These are phyloP conservation scores for Onychorhynchus coronatus DNA, from an alignment of 2,113 vertebrate species.

Conservation along the genomic window DNA sequence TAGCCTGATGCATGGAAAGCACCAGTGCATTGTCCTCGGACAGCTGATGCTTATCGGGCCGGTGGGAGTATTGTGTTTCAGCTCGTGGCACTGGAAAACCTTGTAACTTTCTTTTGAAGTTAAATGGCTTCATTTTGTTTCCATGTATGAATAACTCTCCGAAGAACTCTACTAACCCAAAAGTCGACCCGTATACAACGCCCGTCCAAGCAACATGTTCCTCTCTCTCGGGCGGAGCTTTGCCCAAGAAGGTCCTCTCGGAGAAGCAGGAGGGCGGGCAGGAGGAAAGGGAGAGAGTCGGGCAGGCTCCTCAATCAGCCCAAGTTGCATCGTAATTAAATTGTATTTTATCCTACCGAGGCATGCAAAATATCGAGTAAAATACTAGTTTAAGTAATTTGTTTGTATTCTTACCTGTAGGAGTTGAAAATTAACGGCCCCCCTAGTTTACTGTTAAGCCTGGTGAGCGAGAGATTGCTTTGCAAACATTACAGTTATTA, in stretches of 20 bases:
- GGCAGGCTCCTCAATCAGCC: constrained; percentile 40
- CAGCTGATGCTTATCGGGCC: constrained; percentile 73
- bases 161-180: constrained; percentile 68
- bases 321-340: constrained; percentile 74
- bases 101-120: constrained; percentile 78
- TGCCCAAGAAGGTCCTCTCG: constrained; percentile 22
- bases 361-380: constrained; percentile 71
- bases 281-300: neutral
- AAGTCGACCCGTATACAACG: constrained; percentile 43
- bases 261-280: neutral
- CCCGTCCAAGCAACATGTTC: neutral
- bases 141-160: constrained; percentile 69
- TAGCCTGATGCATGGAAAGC: constrained; percentile 33
- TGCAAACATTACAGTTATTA: constrained; percentile 87
- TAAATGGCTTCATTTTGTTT: constrained; percentile 74
- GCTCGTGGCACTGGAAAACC: constrained; percentile 69
- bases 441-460: constrained; percentile 81
- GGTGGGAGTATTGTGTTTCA: constrained; percentile 74
- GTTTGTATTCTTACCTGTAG: constrained; percentile 84
- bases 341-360: constrained; percentile 78
- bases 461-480: constrained; percentile 83
- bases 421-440: constrained; percentile 80
- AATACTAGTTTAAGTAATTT: constrained; percentile 80
- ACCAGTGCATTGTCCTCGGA: constrained; percentile 71
- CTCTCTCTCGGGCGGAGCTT: constrained; percentile 18